Base-by-base conservation (phyloP, 1,140 invertebrate genomes). In the Aplysia californica region DNA sequence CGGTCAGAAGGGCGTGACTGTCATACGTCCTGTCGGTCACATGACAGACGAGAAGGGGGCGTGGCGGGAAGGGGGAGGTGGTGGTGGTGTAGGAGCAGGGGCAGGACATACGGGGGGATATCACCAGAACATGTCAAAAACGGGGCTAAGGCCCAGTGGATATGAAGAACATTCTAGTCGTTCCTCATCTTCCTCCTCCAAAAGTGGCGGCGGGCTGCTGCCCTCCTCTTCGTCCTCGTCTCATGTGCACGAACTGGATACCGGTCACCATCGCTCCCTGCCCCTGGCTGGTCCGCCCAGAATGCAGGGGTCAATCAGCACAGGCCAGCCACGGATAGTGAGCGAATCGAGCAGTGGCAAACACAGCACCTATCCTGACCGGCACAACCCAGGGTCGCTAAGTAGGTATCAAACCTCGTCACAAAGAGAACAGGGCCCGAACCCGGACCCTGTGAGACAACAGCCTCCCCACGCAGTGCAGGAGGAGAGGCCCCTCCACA, bases 241-340 rank as follows among this genome's bases (percentile, higher is more conserved):
- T 26, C 66, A 39, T 41, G n/a, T 41, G 3, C 29, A 23, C 55
- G 69, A 59, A 10, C 59, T 23, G 21, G 71, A 44, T 3, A 36
- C 59, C 31, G 50, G 59, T 35, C 10, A 26, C 58, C 71, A 74
- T 21, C 59, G 2, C 33, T 15, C 58, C 1, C 59, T 74, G 3
- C 71, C 26, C 26, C 6, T 4, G 3, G 23, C 35, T 23, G 59
- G 26, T 26, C 38, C 59, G 21, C 3, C 26, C 4, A 65, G 58
- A 64, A 38, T 64, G 35, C 71, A 74, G 36, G 71, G 71, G 1
- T 74, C 71, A 20, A 74, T 74, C 35, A 74, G 71, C 33, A 74
- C 71, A 5, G 71, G 71, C 39, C 71, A 74, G 38, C 71, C 71
- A 15, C 61, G 71, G 59, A 65, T 74, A 5, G n/a, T 74, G 59